Conservation (phyloP, 2,113 vertebrate genomes). For the Cercocebus atys region DNA sequence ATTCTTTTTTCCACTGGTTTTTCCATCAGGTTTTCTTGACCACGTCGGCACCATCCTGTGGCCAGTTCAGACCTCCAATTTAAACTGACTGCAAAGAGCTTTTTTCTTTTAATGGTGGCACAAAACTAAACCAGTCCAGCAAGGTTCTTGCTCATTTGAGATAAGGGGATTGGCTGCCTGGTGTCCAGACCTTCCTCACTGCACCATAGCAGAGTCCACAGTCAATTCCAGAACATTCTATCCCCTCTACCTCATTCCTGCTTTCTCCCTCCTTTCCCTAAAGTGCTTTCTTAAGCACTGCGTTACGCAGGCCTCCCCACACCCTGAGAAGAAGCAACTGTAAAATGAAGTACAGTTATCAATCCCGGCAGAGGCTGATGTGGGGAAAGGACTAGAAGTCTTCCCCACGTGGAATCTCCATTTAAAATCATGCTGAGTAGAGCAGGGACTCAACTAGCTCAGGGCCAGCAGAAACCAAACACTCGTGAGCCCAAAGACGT, state of each 20-base stretch:
- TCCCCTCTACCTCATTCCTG: background rate
- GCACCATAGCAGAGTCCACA: background rate
- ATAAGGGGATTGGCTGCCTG: background rate
- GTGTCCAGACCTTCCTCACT: background rate
- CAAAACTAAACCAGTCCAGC: background rate
- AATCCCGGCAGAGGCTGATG: rapidly evolving
- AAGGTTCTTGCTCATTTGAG: background rate
- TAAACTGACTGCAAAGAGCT: background rate
- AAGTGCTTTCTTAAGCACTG: background rate
- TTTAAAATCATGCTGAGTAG: background rate
- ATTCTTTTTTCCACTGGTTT: background rate
- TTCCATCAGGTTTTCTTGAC: slow-evolving; percentile 5
- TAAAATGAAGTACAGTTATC: background rate
- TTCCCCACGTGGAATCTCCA: background rate
- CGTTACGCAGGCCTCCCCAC: background rate
- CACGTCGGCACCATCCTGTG: background rate
- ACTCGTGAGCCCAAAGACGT: background rate
- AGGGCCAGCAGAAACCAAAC: background rate
- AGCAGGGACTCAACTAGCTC: background rate
- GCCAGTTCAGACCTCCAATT: background rate
- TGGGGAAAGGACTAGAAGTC: background rate
- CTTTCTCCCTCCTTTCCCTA: background rate
- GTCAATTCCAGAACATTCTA: slow-evolving; percentile 28
- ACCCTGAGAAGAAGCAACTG: rapidly evolving
- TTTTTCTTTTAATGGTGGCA: background rate